Base-by-base conservation (phyloP, 2,888 invertebrate genomes). In the Chesias legatella region DNA sequence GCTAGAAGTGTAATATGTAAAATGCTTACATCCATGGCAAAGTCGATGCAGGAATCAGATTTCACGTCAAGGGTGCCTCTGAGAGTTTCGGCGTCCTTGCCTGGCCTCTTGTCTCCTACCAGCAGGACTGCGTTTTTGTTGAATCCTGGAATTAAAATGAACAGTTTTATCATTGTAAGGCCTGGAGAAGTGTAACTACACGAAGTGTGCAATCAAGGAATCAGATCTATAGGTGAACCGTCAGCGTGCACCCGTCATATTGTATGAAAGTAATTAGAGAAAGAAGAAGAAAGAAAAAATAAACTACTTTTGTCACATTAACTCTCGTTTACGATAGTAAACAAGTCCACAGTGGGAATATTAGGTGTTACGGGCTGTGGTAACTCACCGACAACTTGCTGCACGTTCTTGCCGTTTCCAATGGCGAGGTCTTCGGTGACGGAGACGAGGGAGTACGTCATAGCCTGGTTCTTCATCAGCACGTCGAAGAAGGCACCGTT, bases 41-140 rank as follows among this genome's bases (percentile, higher is more conserved):
- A 91, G 44, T 91, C 91, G 22, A 91, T 88, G 73, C 95, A 95
- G 57, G 90, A 88, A 61, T 94, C 93, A 90, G 8, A 66, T 58
- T 9, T 79, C 66, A 9, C 79, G 73, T 25, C 10, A 1, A 94
- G 65, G 2, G 91, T 90, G 10, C 80, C 73, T 46, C 91, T 89
- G 10, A 91, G 68, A 7, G 90, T 88, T 5, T 89, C 63, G 5
- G 83, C 85, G 28, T 91, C 91, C 56, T 89, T 90, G 32, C 89
- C 79, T 23, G 90, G 90, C 63, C 92, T 94, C 78, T 91, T 92
- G 63, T 94, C 93, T 7, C 91, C 89, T 9, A 93, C 82, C 40
- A 92, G 84, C 54, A 93, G 88, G 1, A 92, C 91, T n/a, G 89
- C 80, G 7, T 91, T 73, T 0, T 84, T 63, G 47, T 92, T 92